Evolutionary conservation across 2,113 vertebrate species (phyloP), one percentile per base, ranked within the genome.

Genomic region (Lipophrys pholis): DNA sequence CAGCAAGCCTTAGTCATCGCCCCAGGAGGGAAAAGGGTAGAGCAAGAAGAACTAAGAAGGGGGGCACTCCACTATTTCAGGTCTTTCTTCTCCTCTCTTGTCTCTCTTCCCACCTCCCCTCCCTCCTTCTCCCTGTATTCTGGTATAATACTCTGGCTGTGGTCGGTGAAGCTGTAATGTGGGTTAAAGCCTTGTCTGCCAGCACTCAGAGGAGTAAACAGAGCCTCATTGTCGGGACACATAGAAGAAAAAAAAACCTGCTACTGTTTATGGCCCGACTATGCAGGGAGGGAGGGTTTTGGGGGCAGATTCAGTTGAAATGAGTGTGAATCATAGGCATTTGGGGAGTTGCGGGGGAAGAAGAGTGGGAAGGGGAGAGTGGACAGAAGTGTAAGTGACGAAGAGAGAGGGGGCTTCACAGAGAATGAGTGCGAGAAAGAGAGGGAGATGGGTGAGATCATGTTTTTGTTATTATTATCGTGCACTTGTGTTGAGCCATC

Each of bases 381-480:
- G 82, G 83, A 83, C 76, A 75, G 58, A 70, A 77, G 76, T 67
- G 49, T 4, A 52, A 63, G 81, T 51, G 62, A 77, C 72, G 59
- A 49, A 73, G 48, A 84, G 67, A 41, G 65, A 43, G 77, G 43
- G 61, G 58, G 70, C 41, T 64, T 53, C 7, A 39, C 72, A 80
- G 83, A 11, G 42, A 43, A 12, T 12, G 42, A 69, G 67, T 10
- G 59, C 43, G 53, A 41, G 12, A 53, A 30, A 68, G 36, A 55
- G 48, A 48, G 67, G 53, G 49, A 76, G 43, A 46, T 60, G 67
- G 65, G 72, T 90, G 90, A 91, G 87, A 86, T 93, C 90, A 92
- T 92, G 87, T 91, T 92, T 92, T 89, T 90, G 86, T 91, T 90
- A 86, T 91, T 90, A 90, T 93, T 90, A 91, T 92, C 86, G 64